These are phyloP conservation scores for Eupithecia inturbata DNA, from an alignment of 2,888 invertebrate species.

Conservation along the genomic window DNA sequence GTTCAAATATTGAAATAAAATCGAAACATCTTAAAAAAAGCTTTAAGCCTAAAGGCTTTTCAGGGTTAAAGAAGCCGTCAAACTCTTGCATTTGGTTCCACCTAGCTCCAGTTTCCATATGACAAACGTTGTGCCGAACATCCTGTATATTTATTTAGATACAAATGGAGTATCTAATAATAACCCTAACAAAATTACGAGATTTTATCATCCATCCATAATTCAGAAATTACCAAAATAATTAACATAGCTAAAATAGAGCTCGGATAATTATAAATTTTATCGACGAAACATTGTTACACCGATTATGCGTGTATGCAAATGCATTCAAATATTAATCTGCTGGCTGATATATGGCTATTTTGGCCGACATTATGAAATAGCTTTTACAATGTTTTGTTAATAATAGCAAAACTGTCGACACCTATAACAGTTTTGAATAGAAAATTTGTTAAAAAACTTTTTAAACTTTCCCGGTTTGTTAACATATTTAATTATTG, in stretches of 20 bases:
- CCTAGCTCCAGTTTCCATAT: too few species aligned
- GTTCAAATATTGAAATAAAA: too few species aligned
- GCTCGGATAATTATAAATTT: conserved; percentile 36
- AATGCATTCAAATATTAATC: conserved; percentile 52
- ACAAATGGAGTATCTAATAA: not conserved
- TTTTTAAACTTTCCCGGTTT: too few species aligned
- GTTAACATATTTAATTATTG: too few species aligned
- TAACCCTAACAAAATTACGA: not conserved
- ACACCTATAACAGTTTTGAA: too few species aligned
- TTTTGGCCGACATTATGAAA: not conserved
- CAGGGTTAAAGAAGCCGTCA: too few species aligned
- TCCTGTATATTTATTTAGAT: too few species aligned
- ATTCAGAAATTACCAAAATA: conserved; percentile 23
- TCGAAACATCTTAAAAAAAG: too few species aligned
- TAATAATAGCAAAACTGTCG: not conserved
- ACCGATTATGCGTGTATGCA: conserved; percentile 48
- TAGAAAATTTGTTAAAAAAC: too few species aligned
- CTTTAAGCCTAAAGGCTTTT: too few species aligned
- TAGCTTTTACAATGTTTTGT: not conserved
- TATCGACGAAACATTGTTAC: conserved; percentile 42
- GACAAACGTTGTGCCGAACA: too few species aligned
- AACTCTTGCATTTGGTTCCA: too few species aligned
- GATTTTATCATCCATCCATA: conserved; percentile 9
- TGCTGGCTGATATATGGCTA: conserved; percentile 40
- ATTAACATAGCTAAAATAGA: conserved; percentile 19